Percentiles rank a stretch among this genome's conserved stretches.
These are phyloP conservation scores for Sus scrofa DNA, from an alignment of 2,113 vertebrate species.

Conservation along the genomic window DNA sequence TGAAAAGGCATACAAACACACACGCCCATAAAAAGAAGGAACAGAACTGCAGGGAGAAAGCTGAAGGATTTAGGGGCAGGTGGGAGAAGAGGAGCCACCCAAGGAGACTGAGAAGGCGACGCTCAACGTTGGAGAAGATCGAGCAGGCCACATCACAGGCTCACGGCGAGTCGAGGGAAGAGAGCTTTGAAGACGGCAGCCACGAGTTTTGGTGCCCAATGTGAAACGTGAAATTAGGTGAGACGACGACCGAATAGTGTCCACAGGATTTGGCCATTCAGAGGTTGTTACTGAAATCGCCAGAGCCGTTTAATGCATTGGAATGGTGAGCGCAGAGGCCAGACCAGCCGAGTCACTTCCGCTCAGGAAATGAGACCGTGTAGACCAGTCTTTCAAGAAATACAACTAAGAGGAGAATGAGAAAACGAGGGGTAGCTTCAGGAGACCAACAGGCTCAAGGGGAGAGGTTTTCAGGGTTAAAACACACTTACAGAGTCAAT, in stretches of 20 bases:
- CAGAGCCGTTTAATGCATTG: neutral
- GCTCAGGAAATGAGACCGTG: neutral
- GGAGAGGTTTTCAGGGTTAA: constrained; percentile 16
- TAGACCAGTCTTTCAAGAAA: neutral
- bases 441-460: neutral
- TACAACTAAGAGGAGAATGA: neutral
- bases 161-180: neutral
- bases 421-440: neutral
- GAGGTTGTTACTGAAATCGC: constrained; percentile 19
- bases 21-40: neutral
- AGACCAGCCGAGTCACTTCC: neutral
- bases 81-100: neutral
- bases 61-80: neutral
- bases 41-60: neutral
- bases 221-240: constrained; percentile 27
- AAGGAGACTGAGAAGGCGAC: neutral
- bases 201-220: neutral
- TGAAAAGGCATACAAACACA: constrained; percentile 29
- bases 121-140: neutral
- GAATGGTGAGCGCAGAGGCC: neutral
- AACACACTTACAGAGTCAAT: neutral
- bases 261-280: neutral
- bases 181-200: constrained; percentile 5
- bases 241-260: neutral
- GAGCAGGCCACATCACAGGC: neutral